phyloP scores from a whole-genome alignment of 2,113 vertebrate genomes.

The Pampusana beccarii region DNA sequence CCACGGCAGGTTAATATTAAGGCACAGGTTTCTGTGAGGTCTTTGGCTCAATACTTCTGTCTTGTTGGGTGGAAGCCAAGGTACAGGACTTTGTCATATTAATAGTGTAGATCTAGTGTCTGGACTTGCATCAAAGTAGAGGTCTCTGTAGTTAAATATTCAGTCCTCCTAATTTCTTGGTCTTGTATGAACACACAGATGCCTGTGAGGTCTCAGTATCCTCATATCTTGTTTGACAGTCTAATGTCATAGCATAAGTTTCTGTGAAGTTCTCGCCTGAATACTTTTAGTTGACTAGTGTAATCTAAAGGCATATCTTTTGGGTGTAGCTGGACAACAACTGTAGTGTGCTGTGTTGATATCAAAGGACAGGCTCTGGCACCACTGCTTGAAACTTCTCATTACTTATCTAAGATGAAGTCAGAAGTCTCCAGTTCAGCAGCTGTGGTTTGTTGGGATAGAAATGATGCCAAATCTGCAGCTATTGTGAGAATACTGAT shows the following conservation, averaged over 20 bases:
- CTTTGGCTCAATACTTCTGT: background rate
- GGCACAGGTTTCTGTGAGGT: slow-evolving; percentile 14
- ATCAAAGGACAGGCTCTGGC: slow-evolving; percentile 21
- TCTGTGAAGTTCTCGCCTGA: background rate
- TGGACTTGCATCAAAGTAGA: slow-evolving; percentile 31
- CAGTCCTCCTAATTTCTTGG: background rate
- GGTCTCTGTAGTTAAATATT: background rate
- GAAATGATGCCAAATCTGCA: background rate
- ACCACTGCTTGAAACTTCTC: background rate
- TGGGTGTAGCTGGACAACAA: background rate
- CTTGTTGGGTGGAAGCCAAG: background rate
- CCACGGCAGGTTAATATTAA: background rate
- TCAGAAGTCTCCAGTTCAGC: slow-evolving; percentile 20
- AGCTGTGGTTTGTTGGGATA: slow-evolving; percentile 38
- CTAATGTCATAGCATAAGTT: background rate
- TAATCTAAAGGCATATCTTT: slow-evolving; percentile 10
- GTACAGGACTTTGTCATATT: background rate
- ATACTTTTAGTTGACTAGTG: background rate
- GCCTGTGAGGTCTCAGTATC: background rate
- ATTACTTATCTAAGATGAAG: slow-evolving; percentile 14
- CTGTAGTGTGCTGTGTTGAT: background rate
- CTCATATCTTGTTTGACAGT: background rate
- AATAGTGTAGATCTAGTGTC: background rate
- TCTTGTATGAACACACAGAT: background rate
- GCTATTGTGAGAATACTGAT: background rate